Base-by-base conservation (phyloP, 2,797 vertebrate species). In the Pagetopsis macropterus region DNA sequence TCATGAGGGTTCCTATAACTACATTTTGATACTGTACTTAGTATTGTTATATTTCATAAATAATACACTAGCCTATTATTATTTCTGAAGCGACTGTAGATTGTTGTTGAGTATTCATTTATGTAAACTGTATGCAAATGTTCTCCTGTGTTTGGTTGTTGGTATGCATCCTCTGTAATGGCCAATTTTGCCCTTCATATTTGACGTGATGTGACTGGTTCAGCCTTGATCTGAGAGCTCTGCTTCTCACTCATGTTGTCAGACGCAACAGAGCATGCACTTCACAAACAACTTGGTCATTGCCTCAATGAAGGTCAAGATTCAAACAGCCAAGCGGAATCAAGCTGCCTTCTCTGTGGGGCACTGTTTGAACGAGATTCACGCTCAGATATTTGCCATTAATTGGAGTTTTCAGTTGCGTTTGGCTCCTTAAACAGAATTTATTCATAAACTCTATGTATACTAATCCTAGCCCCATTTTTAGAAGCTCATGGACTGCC, bases 201-300 rank as follows among this genome's bases (percentile, higher is more conserved):
- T 91, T 94, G 93, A 94, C 91, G 89, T 92, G 92, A 94, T 93
- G 93, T 94, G 94, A 95, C 93, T 94, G 93, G 92, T 91, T 89
- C 88, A 87, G 92, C 92, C 91, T 93, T 94, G 94, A 94, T 94
- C 91, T 85, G 79, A 82, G 82, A 88, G 87, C 83, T 72, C 84
- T 91, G 88, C 82, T 85, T 89, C 91, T 93, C 92, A 87, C 87
- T 92, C 87, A 90, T 90, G 85, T 89, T 92, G 88, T 90, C 86
- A 90, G 85, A 91, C 31, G 86, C 90, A 92, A 84, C 86, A 75
- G 82, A 92, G 89, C 87, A 85, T 90, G 87, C 81, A 83, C 88
- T 87, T 87, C 89, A 87, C 89, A 91, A 91, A 91, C 89, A 91
- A 92, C 88, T 90, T 93, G 90, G 90, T 91, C 90, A 90, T 84